Evolutionary conservation across 2,113 vertebrate species (phyloP).

Genomic region (Empidonax traillii): DNA sequence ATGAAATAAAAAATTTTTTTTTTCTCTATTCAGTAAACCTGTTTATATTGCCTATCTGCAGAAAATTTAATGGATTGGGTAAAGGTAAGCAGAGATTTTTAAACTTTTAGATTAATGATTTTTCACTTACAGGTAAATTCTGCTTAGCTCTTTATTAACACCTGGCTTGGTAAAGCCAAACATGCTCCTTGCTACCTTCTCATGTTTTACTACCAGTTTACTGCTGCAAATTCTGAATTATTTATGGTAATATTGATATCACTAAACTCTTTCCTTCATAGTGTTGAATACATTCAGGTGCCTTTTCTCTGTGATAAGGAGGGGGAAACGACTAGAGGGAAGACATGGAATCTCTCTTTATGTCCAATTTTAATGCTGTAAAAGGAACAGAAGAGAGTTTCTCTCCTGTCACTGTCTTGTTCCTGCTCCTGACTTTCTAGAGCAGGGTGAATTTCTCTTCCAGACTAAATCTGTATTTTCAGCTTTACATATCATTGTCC

Average conservation of each 20-base stretch:
- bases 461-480: not conserved
- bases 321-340: not conserved
- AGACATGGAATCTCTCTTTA: not conserved
- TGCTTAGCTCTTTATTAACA: not conserved
- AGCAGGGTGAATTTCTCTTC: not conserved
- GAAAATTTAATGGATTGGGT: not conserved
- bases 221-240: not conserved
- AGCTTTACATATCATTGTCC: not conserved
- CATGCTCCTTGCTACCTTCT: not conserved
- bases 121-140: not conserved
- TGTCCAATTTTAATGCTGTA: not conserved
- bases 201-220: not conserved
- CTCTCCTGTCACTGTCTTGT: not conserved
- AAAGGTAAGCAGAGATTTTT: not conserved
- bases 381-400: not conserved
- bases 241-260: not conserved
- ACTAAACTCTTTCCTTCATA: not conserved
- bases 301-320: not conserved
- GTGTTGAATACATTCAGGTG: not conserved
- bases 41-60: not conserved
- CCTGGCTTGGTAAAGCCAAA: not conserved
- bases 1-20: not conserved
- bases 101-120: not conserved
- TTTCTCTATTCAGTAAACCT: not conserved
- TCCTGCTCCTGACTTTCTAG: not conserved